Conservation (phyloP, 2,113 vertebrate genomes). For the Rhinopithecus roxellana region DNA sequence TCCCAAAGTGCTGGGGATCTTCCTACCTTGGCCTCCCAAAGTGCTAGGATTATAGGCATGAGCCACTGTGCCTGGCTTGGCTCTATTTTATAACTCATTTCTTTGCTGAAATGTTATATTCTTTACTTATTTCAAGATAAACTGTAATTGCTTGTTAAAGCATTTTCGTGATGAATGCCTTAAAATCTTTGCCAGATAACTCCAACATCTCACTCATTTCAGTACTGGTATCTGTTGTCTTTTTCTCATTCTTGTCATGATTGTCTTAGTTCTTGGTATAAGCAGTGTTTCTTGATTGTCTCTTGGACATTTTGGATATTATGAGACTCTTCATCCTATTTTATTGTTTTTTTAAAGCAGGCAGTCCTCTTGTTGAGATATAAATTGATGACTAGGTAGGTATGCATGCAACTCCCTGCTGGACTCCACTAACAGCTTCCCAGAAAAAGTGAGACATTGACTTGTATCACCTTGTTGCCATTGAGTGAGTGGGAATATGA, state of each 20-base stretch:
- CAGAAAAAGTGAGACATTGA: neutral
- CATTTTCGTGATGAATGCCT: neutral
- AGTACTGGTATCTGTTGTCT: neutral
- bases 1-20: no score
- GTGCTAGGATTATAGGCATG: no score
- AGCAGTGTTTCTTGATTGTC: neutral
- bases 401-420: neutral
- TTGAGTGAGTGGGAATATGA: neutral
- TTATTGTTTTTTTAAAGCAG: neutral
- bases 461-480: neutral
- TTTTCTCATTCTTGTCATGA: neutral
- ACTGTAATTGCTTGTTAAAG: neutral
- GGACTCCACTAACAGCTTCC: neutral
- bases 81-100: neutral
- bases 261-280: neutral
- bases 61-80: no score
- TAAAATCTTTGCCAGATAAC: neutral
- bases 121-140: neutral
- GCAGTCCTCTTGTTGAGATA: neutral
- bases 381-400: neutral
- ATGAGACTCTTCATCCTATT: neutral
- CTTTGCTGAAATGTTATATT: neutral
- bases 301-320: neutral
- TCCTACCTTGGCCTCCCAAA: no score
- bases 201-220: neutral